These are phyloP conservation scores for Ptychoptera contaminata DNA, from an alignment of 2,888 invertebrate genomes.

Conservation along the genomic window DNA sequence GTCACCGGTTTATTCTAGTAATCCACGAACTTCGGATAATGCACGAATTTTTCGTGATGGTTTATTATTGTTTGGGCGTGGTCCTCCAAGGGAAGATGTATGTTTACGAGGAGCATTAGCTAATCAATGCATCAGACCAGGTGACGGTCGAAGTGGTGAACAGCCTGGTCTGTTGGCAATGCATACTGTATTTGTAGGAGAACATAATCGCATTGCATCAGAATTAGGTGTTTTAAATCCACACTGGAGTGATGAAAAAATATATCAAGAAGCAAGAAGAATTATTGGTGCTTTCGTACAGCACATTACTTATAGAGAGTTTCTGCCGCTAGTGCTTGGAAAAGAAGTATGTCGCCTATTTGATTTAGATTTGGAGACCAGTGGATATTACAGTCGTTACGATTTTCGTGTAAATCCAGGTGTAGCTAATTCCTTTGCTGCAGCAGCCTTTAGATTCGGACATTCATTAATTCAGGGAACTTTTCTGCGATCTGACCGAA, in stretches of 20 bases:
- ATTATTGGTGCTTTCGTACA: slow-evolving; percentile 70
- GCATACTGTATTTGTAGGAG: slow-evolving; percentile 30
- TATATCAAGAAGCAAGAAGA: slow-evolving; percentile 70
- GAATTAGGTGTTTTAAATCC: slow-evolving; percentile 57
- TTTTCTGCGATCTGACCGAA: slow-evolving; percentile 54
- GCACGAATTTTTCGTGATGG: slow-evolving; percentile 63
- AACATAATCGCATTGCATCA: slow-evolving; percentile 49
- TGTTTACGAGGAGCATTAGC: slow-evolving; percentile 57
- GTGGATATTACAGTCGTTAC: slow-evolving; percentile 58
- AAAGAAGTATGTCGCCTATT: slow-evolving; percentile 59
- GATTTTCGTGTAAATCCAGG: slow-evolving; percentile 53
- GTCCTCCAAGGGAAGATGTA: slow-evolving; percentile 49
- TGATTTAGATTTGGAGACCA: slow-evolving; percentile 47
- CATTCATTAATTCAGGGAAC: slow-evolving; percentile 71
- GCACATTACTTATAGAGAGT: slow-evolving; percentile 72
- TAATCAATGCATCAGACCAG: slow-evolving; percentile 59
- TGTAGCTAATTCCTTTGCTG: slow-evolving; percentile 61
- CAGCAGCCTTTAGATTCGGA: slow-evolving; percentile 75
- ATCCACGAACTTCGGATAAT: slow-evolving; percentile 51
- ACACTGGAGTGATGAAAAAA: slow-evolving; percentile 77
- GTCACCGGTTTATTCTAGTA: slow-evolving; percentile 68
- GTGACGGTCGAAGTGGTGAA: slow-evolving; percentile 64
- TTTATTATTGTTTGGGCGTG: slow-evolving; percentile 46
- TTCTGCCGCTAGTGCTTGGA: slow-evolving; percentile 64
- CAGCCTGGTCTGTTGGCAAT: slow-evolving; percentile 45